phyloP scores from a whole-genome alignment of 2,113 vertebrate species.

The Ceyx melanurus region DNA sequence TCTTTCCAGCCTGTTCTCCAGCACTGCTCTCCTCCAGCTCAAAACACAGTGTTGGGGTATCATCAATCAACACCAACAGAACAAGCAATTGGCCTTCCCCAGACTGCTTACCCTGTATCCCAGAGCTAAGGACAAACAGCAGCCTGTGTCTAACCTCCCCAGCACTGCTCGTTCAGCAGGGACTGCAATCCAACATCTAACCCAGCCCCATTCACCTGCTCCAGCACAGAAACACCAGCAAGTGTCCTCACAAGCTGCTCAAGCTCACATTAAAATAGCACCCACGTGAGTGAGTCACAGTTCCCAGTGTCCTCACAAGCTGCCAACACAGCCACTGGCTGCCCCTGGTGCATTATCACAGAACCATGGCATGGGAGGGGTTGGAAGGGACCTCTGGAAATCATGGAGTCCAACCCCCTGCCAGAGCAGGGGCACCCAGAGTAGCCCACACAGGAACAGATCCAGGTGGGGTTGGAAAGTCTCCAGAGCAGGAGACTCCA shows the following conservation, averaged over 20 bases:
- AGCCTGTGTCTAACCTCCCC: not conserved
- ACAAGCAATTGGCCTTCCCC: not conserved
- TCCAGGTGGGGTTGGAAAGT: no score
- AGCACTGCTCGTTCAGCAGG: not conserved
- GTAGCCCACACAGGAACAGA: no score
- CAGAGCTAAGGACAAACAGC: not conserved
- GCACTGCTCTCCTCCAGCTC: slow-evolving; percentile 53
- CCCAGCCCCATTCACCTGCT: not conserved
- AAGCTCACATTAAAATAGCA: not conserved
- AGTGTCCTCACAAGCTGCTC: not conserved
- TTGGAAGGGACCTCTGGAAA: no score
- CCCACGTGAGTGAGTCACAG: not conserved
- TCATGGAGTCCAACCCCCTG: no score
- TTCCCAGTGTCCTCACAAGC: not conserved
- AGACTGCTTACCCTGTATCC: not conserved
- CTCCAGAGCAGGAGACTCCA: no score
- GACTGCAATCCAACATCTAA: not conserved
- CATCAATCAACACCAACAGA: not conserved
- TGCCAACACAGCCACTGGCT: not conserved
- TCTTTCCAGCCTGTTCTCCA: slow-evolving; percentile 60
- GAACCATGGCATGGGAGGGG: no score
- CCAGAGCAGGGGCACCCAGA: no score
- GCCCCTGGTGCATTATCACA: not conserved
- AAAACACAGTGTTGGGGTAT: not conserved
- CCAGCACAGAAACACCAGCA: not conserved